These are phyloP conservation scores for Peromyscus californicus DNA, from an alignment of 2,113 vertebrate species.

Conservation along the genomic window DNA sequence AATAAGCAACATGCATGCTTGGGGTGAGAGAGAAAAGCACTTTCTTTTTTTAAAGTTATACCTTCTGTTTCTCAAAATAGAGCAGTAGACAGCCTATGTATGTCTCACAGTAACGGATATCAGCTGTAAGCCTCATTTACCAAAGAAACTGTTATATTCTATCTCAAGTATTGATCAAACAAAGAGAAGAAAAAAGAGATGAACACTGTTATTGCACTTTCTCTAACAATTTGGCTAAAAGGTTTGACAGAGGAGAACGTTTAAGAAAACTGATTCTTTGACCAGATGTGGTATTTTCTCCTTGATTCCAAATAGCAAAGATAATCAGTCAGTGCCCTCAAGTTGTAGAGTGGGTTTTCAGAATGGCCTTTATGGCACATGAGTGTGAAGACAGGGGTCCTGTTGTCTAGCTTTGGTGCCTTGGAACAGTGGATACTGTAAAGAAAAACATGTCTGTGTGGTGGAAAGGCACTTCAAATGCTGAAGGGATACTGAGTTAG, in stretches of 20 bases:
- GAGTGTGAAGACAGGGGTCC: neutral
- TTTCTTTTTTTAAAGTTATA: neutral
- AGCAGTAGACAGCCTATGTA: neutral
- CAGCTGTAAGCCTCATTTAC: neutral
- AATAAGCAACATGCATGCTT: neutral
- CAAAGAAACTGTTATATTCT: neutral
- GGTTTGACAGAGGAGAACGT: neutral
- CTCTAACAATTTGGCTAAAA: neutral
- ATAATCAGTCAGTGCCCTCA: neutral
- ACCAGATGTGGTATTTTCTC: neutral
- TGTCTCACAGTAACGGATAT: neutral
- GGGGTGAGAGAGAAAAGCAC: neutral
- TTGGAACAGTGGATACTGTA: neutral
- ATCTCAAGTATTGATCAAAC: neutral
- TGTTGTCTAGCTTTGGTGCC: neutral
- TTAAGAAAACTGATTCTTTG: neutral
- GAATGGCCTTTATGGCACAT: neutral
- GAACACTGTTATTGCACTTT: neutral
- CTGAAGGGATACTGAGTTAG: neutral
- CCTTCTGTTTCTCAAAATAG: neutral
- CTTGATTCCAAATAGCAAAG: neutral
- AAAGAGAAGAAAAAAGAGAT: neutral
- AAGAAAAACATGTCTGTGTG: neutral
- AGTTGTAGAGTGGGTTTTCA: neutral
- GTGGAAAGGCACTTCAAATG: neutral